These are phyloP conservation scores for Ciconia stormi DNA, from an alignment of 2,113 vertebrate species.

Conservation along the genomic window DNA sequence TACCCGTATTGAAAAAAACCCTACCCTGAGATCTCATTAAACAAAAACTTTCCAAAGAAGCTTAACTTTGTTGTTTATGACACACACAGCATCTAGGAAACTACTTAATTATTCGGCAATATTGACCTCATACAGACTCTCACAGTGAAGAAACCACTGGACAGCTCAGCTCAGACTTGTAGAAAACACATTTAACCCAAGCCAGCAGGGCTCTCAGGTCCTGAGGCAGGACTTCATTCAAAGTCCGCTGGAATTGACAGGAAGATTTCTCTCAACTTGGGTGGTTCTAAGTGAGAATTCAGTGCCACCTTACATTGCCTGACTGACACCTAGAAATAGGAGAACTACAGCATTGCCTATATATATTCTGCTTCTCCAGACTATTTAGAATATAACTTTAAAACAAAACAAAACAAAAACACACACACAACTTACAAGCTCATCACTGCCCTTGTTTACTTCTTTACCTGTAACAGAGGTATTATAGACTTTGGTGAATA, in stretches of 20 bases:
- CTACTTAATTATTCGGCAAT: not conserved
- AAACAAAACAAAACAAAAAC: not conserved
- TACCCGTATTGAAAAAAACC: not conserved
- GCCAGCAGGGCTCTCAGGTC: not conserved
- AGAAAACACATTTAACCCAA: not conserved
- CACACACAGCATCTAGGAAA: not conserved
- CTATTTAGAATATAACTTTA: not conserved
- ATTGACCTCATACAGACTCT: not conserved
- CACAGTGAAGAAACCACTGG: not conserved
- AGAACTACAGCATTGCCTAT: not conserved
- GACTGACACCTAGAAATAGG: not conserved
- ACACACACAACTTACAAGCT: not conserved
- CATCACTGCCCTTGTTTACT: not conserved
- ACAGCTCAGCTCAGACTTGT: not conserved
- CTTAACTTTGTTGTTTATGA: not conserved
- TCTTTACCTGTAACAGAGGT: conserved; percentile 19
- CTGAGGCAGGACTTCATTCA: not conserved
- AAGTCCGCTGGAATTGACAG: not conserved
- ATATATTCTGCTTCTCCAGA: not conserved
- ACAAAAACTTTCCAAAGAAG: not conserved
- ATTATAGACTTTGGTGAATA: not conserved
- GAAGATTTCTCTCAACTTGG: not conserved
- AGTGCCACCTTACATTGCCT: not conserved
- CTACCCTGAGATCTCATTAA: not conserved
- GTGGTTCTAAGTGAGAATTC: not conserved